Conservation (phyloP, 2,888 invertebrate species). For the Tromatobia lineatoria region DNA sequence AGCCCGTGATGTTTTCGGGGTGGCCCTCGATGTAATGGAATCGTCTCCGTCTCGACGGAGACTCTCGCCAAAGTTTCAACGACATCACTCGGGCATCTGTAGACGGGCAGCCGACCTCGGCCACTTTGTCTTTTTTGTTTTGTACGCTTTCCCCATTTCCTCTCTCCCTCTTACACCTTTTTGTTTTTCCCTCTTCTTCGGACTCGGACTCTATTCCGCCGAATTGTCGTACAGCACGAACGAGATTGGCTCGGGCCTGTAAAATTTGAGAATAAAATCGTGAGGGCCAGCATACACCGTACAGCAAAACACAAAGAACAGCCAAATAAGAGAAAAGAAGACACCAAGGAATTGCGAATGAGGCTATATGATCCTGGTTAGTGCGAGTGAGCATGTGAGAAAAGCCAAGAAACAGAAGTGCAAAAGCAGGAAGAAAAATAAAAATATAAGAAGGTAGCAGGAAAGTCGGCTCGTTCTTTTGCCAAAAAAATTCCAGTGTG, state of each 20-base stretch:
- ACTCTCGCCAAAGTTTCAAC: slow-evolving; percentile 63
- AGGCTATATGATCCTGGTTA: slow-evolving; percentile 23
- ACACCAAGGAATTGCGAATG: slow-evolving; percentile 25
- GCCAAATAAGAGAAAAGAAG: neutral
- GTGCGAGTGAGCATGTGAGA: slow-evolving; percentile 22
- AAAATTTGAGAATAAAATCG: slow-evolving; percentile 52
- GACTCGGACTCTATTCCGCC: slow-evolving; percentile 55
- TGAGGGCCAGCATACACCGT: neutral
- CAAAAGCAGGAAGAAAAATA: neutral
- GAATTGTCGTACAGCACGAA: slow-evolving; percentile 60
- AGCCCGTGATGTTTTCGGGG: slow-evolving; percentile 43
- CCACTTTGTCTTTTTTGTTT: slow-evolving; percentile 4
- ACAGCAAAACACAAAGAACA: slow-evolving; percentile 1
- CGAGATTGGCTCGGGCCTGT: slow-evolving; percentile 63
- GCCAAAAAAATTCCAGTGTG: slow-evolving; percentile 29
- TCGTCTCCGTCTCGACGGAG: slow-evolving; percentile 58
- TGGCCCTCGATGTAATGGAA: slow-evolving; percentile 56
- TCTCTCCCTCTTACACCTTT: neutral
- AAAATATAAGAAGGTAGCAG: neutral
- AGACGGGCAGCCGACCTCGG: slow-evolving; percentile 40
- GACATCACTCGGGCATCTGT: slow-evolving; percentile 48
- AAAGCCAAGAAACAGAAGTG: slow-evolving; percentile 23
- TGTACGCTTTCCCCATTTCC: neutral
- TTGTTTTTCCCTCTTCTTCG: neutral
- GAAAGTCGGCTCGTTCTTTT: slow-evolving; percentile 3